Percentiles rank a stretch among this genome's conserved stretches.
These are phyloP conservation scores for Quadroppia sp. DNA, from an alignment of 2,888 invertebrate species.

Conservation along the genomic window DNA sequence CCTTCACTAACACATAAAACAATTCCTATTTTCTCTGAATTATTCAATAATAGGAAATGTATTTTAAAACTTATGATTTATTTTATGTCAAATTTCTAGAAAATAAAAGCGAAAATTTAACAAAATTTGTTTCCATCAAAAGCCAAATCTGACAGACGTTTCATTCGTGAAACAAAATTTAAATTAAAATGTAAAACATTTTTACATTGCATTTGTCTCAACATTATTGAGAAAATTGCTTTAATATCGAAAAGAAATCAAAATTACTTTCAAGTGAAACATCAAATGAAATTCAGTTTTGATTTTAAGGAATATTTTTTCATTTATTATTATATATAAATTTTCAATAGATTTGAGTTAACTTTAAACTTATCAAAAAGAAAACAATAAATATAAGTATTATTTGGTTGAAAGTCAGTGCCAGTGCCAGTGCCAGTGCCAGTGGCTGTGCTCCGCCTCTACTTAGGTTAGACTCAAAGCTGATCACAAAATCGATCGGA, in stretches of 20 bases:
- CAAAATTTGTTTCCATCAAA: slow-evolving; percentile 7
- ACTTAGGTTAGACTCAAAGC: slow-evolving; percentile 21
- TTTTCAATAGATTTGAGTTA: slow-evolving; percentile 20
- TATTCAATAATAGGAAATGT: slow-evolving; percentile 34
- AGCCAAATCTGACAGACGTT: slow-evolving; percentile 24
- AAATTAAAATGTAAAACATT: slow-evolving; percentile 37
- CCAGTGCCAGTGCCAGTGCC: background rate
- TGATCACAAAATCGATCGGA: slow-evolving; percentile 33
- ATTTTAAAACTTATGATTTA: slow-evolving; percentile 34
- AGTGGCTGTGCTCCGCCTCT: slow-evolving; percentile 27
- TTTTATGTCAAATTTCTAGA: slow-evolving; percentile 24
- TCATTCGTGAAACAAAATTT: slow-evolving; percentile 26
- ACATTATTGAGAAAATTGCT: background rate
- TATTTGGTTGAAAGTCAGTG: slow-evolving; percentile 30
- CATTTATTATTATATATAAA: slow-evolving; percentile 34
- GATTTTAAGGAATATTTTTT: slow-evolving; percentile 18
- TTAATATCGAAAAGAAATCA: background rate
- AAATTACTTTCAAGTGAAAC: slow-evolving; percentile 15
- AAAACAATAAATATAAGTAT: slow-evolving; percentile 35
- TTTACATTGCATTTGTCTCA: background rate
- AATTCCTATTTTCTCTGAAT: slow-evolving; percentile 30
- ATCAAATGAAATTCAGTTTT: slow-evolving; percentile 17
- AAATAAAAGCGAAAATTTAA: background rate
- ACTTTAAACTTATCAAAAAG: slow-evolving; percentile 30
- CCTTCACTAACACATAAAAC: slow-evolving; percentile 9